These are phyloP conservation scores for Acronicta aceris DNA, from an alignment of 2,888 invertebrate species.

Conservation along the genomic window DNA sequence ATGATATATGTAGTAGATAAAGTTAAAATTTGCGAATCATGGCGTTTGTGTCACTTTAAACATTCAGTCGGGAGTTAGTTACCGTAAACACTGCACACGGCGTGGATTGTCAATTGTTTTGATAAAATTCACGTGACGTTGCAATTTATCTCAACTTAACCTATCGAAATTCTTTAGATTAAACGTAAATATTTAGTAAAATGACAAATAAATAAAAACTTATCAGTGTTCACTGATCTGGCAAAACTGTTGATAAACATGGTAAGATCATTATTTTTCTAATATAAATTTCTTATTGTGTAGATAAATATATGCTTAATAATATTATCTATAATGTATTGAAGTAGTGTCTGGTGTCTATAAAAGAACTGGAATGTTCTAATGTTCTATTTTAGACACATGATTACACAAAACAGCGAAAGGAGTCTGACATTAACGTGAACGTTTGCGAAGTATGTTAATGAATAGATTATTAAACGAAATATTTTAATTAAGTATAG, in stretches of 20 bases:
- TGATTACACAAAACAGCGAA: slow-evolving; percentile 8
- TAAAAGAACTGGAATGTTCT: slow-evolving; percentile 1
- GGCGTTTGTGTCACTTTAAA: slow-evolving; percentile 43
- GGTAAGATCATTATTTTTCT: slow-evolving; percentile 25
- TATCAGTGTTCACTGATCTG: slow-evolving; percentile 19
- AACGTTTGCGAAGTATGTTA: slow-evolving; percentile 44
- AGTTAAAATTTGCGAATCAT: slow-evolving; percentile 25
- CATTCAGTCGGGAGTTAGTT: slow-evolving; percentile 23
- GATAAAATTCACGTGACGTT: slow-evolving; percentile 34
- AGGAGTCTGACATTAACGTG: slow-evolving; percentile 36
- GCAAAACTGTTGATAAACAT: slow-evolving; percentile 17
- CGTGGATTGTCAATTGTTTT: slow-evolving; percentile 33
- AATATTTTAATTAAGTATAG: not conserved
- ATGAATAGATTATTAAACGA: no score
- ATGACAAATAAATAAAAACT: slow-evolving; percentile 12
- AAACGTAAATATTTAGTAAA: slow-evolving; percentile 11
- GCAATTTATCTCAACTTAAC: slow-evolving; percentile 18
- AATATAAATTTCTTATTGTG: not conserved
- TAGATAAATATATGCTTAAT: not conserved
- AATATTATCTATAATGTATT: no score
- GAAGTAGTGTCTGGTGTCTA: not conserved
- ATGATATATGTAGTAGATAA: slow-evolving; percentile 37
- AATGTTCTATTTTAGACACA: not conserved
- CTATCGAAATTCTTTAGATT: slow-evolving; percentile 12
- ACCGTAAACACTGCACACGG: slow-evolving; percentile 19